Conservation (phyloP, 2,113 vertebrate genomes). For the Phrynosoma blainvillii region DNA sequence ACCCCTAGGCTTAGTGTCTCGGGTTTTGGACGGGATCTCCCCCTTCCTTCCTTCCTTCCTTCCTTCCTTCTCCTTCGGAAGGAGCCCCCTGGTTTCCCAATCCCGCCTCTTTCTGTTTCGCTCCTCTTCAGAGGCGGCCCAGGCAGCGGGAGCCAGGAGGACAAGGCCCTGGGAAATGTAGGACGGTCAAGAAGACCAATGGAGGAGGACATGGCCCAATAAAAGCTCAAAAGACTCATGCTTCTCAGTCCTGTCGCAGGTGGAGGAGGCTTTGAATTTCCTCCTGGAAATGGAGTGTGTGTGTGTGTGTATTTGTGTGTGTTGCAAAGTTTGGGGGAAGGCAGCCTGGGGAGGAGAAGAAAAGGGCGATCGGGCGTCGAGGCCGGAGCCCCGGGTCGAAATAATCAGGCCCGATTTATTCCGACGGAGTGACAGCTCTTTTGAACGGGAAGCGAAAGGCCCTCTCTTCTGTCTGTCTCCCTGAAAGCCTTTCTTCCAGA, state of each 20-base stretch:
- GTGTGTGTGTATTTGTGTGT: constrained; percentile 17
- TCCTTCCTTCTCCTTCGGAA: neutral
- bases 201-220: no score
- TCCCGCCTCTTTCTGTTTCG: no score
- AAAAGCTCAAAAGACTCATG: no score
- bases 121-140: no score
- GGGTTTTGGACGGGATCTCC: neutral
- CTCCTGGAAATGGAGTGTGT: constrained; percentile 1
- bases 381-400: constrained; percentile 68
- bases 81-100: constrained; percentile 48
- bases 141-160: neutral
- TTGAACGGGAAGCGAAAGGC: constrained; percentile 84
- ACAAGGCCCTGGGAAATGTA: neutral
- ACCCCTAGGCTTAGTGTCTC: no score
- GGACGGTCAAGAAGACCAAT: no score
- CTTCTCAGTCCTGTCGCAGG: no score
- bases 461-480: constrained; percentile 85
- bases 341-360: no score
- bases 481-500: constrained; percentile 86
- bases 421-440: constrained; percentile 85
- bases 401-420: constrained; percentile 81
- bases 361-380: no score
- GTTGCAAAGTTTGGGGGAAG: constrained; percentile 32
- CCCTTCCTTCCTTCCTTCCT: constrained; percentile 18
- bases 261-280: no score